Evolutionary conservation across 1,140 invertebrate species (phyloP).

Genomic region (Teleopsis dalmanni): DNA sequence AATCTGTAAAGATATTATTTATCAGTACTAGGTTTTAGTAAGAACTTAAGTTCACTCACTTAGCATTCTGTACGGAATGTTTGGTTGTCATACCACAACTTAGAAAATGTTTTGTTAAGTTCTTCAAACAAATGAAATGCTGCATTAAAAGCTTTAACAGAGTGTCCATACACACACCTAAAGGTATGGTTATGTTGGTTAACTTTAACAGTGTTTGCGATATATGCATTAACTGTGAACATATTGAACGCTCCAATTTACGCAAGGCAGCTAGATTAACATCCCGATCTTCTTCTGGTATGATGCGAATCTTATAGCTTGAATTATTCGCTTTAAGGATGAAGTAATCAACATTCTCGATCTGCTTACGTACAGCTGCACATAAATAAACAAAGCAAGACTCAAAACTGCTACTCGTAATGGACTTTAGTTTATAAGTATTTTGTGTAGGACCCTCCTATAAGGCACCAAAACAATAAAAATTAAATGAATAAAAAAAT

Average conservation of each 20-base stretch:
- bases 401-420: constrained; percentile 21
- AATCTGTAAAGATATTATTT: constrained; percentile 43
- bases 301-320: constrained; percentile 30
- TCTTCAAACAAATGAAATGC: constrained; percentile 32
- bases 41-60: constrained; percentile 19
- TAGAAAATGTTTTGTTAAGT: constrained; percentile 32
- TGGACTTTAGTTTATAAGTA: constrained; percentile 18
- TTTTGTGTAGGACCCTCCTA: neutral
- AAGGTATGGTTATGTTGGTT: constrained; percentile 30
- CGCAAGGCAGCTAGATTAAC: constrained; percentile 28
- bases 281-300: constrained; percentile 29
- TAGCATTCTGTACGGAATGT: constrained; percentile 21
- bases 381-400: constrained; percentile 32
- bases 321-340: constrained; percentile 34
- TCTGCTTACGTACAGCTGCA: constrained; percentile 28
- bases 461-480: neutral
- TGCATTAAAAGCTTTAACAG: constrained; percentile 33
- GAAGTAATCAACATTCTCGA: constrained; percentile 37
- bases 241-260: constrained; percentile 31
- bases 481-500: neutral
- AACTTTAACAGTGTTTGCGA: constrained; percentile 27
- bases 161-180: constrained; percentile 30
- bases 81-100: constrained; percentile 10
- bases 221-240: constrained; percentile 33
- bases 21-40: neutral